phyloP scores from a whole-genome alignment of 2,113 vertebrate genomes.

The Myocastor coypus region DNA sequence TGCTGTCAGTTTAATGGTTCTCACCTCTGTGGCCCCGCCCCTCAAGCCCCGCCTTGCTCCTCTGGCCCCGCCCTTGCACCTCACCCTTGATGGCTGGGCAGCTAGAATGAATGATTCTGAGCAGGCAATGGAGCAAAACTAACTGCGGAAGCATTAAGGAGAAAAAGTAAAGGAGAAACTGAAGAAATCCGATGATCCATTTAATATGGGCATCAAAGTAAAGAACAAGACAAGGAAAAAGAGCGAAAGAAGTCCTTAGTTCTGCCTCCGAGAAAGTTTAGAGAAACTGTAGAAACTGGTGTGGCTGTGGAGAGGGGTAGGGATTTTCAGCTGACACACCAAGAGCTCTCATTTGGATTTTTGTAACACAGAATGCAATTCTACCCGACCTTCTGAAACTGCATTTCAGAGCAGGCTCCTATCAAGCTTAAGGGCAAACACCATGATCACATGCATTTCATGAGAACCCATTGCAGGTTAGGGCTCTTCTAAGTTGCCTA shows the following conservation, averaged over 20 bases:
- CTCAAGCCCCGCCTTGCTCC: no score
- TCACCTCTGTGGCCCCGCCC: no score
- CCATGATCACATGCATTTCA: neutral
- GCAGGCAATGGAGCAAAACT: neutral
- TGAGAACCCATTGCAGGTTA: neutral
- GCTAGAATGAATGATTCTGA: neutral
- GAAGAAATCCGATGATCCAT: neutral
- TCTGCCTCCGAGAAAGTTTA: neutral
- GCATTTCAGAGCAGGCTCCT: neutral
- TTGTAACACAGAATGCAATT: neutral
- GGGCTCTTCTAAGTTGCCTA: neutral
- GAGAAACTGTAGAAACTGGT: neutral
- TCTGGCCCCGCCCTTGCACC: no score
- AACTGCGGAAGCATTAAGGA: neutral
- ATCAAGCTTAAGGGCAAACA: neutral
- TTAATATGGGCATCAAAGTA: neutral
- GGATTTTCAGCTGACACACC: neutral
- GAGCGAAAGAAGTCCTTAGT: neutral
- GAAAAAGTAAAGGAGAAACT: neutral
- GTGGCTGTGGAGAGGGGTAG: neutral
- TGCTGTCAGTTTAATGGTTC: no score
- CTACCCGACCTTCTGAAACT: neutral
- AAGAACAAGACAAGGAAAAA: neutral
- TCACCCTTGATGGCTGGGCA: no score
- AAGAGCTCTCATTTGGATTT: neutral